phyloP scores from a whole-genome alignment of 2,113 vertebrate genomes.

The Pithys albifrons region DNA sequence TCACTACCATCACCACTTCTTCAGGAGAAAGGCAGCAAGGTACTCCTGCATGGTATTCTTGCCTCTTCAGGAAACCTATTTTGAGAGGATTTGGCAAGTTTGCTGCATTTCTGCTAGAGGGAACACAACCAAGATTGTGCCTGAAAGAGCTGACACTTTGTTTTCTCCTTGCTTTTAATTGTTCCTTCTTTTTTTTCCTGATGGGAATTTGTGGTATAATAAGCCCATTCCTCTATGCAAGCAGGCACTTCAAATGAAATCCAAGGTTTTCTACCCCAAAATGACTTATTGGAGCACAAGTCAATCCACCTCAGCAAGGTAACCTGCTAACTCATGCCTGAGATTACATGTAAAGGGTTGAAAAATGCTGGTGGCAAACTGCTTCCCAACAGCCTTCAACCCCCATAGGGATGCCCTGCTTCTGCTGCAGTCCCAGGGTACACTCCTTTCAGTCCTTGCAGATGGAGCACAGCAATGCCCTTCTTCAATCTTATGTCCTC shows the following conservation, averaged over 20 bases:
- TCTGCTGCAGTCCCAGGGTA: not conserved
- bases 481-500: not conserved
- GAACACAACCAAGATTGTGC: not conserved
- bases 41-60: not conserved
- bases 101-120: not conserved
- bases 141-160: not conserved
- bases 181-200: accelerated
- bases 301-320: accelerated
- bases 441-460: not conserved
- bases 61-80: not conserved
- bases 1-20: not conserved
- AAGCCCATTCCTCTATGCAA: not conserved
- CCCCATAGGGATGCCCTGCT: not conserved
- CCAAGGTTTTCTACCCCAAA: not conserved
- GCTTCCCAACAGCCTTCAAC: not conserved
- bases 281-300: not conserved
- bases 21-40: not conserved
- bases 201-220: not conserved
- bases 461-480: accelerated
- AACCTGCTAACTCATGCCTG: not conserved
- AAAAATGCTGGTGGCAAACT: not conserved
- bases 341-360: not conserved
- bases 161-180: not conserved
- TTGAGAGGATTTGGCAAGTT: not conserved
- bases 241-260: not conserved